phyloP scores from a whole-genome alignment of 2,113 vertebrate species.

The Mormoops blainvillei region DNA sequence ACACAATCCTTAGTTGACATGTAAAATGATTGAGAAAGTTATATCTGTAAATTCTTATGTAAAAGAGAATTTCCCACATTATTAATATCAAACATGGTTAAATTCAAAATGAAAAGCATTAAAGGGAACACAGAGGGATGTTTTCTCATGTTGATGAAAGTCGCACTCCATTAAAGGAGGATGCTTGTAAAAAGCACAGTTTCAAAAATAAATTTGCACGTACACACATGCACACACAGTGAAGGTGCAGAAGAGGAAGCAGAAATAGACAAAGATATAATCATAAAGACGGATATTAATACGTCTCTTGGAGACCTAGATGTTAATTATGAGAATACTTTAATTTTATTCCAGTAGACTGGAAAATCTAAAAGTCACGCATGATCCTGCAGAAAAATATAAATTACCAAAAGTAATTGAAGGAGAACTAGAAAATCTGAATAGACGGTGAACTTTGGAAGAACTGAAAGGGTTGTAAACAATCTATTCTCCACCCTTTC shows the following conservation, averaged over 20 bases:
- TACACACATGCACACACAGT: background rate
- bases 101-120: background rate
- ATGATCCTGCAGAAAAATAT: background rate
- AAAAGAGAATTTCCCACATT: background rate
- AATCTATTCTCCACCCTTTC: background rate
- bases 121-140: background rate
- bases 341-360: background rate
- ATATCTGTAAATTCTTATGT: background rate
- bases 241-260: background rate
- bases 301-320: background rate
- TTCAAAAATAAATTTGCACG: background rate
- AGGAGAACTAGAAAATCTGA: background rate
- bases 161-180: background rate
- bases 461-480: background rate
- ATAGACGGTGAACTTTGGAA: background rate
- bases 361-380: background rate
- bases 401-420: background rate
- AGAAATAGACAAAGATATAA: background rate
- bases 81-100: background rate
- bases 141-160: background rate
- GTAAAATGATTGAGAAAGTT: background rate
- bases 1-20: background rate
- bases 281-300: background rate
- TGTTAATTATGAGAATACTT: background rate
- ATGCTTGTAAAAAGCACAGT: background rate